Evolutionary conservation across 2,888 invertebrate species (phyloP).

Genomic region (Fragum fragum): DNA sequence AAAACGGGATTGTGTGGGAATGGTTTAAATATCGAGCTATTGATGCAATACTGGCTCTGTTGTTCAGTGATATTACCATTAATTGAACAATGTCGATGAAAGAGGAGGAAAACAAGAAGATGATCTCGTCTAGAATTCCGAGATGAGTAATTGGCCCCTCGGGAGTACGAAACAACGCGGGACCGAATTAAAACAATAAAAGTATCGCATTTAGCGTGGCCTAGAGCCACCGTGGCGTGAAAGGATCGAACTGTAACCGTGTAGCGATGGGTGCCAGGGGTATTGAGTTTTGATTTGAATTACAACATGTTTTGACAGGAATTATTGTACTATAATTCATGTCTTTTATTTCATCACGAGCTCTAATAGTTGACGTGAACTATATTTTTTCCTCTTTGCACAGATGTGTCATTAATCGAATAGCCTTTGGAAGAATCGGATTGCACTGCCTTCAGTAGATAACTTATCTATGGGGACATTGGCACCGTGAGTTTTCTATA

Average conservation of each 20-base stretch:
- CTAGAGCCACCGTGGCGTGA: conserved; percentile 14
- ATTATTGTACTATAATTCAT: too few species aligned
- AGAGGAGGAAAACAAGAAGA: background rate
- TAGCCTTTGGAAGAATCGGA: too few species aligned
- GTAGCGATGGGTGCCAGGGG: background rate
- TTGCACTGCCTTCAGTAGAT: too few species aligned
- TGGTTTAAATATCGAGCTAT: too few species aligned
- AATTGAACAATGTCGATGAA: background rate
- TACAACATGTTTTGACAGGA: conserved; percentile 10
- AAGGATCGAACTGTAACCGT: conserved; percentile 8
- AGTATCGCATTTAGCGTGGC: conserved; percentile 27
- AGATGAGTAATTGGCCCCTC: conserved; percentile 3
- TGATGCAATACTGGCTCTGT: too few species aligned
- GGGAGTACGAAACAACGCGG: conserved; percentile 17
- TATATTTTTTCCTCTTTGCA: too few species aligned
- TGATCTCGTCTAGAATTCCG: conserved; percentile 1
- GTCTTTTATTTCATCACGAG: too few species aligned
- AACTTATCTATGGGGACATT: too few species aligned
- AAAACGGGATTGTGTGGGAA: too few species aligned
- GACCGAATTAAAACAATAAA: conserved; percentile 27
- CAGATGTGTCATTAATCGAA: too few species aligned
- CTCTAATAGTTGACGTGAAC: too few species aligned
- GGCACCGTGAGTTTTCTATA: too few species aligned
- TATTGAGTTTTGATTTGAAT: background rate
- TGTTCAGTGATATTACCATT: background rate